Evolutionary conservation across 35 echinoderm and acorn worm genomes (phyloP).

Genomic region (Amphiura filiformis): DNA sequence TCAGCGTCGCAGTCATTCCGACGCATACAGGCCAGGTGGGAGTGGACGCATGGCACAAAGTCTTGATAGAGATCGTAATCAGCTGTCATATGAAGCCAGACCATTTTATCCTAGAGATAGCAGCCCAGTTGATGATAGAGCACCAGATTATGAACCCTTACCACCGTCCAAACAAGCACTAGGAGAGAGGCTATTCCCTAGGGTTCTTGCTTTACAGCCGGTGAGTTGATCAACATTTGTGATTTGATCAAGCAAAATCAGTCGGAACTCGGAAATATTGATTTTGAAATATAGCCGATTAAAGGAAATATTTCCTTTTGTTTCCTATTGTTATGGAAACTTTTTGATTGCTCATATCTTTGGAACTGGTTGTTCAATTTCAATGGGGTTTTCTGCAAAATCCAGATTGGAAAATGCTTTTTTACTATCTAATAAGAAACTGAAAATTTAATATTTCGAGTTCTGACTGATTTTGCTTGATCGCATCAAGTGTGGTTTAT

Average conservation of each 20-base stretch:
- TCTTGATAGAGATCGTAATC: constrained; percentile 80
- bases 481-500: too few species aligned
- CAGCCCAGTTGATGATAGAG: constrained; percentile 52
- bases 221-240: too few species aligned
- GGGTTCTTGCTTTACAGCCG: constrained; percentile 81
- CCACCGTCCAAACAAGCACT: constrained; percentile 87
- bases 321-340: neutral
- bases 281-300: too few species aligned
- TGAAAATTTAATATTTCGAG: too few species aligned
- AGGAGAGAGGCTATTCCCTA: constrained; percentile 92
- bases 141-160: constrained; percentile 79
- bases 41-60: constrained; percentile 81
- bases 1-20: constrained; percentile 29
- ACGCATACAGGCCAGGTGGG: constrained; percentile 16
- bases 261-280: too few species aligned
- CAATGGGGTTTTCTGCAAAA: too few species aligned
- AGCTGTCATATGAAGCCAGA: constrained; percentile 88
- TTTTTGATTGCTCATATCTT: too few species aligned
- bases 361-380: too few species aligned
- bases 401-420: too few species aligned
- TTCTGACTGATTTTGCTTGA: too few species aligned
- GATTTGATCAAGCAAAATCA: neutral
- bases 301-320: too few species aligned
- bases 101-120: constrained; percentile 90
- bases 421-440: too few species aligned